Evolutionary conservation across 2,113 vertebrate genomes (phyloP).

Genomic region (Camelus dromedarius): DNA sequence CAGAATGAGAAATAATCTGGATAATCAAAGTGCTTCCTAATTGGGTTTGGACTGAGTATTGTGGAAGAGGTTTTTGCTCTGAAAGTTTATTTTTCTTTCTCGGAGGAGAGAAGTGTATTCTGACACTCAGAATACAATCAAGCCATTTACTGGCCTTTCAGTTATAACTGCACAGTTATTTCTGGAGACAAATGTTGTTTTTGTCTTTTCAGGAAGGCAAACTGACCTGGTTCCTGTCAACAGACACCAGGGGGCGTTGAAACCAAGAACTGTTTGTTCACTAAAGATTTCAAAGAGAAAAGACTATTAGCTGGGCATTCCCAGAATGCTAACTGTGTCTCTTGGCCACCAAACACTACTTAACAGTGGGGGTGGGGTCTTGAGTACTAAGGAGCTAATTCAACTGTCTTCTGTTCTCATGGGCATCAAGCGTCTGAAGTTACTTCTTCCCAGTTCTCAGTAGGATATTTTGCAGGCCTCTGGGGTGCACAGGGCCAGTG

Average conservation of each 20-base stretch:
- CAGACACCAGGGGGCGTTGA: conserved; percentile 72
- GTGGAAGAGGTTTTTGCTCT: conserved; percentile 46
- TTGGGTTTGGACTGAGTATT: conserved; percentile 60
- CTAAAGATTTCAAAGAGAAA: conserved; percentile 45
- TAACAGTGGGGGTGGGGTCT: background rate
- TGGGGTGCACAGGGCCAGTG: background rate
- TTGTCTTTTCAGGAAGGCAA: conserved; percentile 73
- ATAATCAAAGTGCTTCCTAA: conserved; percentile 57
- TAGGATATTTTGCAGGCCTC: conserved; percentile 32
- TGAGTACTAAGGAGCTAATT: conserved; percentile 21
- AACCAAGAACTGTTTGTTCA: conserved; percentile 69
- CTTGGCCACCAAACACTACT: background rate
- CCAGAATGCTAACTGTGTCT: background rate
- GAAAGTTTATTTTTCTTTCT: conserved; percentile 71
- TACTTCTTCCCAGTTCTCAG: background rate
- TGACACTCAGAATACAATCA: conserved; percentile 73
- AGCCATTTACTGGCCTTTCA: conserved; percentile 68
- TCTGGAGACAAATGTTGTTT: conserved; percentile 74
- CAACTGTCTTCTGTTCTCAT: background rate
- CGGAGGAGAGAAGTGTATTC: conserved; percentile 67
- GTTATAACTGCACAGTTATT: conserved; percentile 63
- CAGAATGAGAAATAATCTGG: conserved; percentile 47
- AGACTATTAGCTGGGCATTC: conserved; percentile 31
- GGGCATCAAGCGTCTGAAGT: conserved; percentile 3
- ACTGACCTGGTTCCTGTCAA: conserved; percentile 68